Evolutionary conservation across 2,888 invertebrate genomes (phyloP).

Genomic region (Andrena bicolor): DNA sequence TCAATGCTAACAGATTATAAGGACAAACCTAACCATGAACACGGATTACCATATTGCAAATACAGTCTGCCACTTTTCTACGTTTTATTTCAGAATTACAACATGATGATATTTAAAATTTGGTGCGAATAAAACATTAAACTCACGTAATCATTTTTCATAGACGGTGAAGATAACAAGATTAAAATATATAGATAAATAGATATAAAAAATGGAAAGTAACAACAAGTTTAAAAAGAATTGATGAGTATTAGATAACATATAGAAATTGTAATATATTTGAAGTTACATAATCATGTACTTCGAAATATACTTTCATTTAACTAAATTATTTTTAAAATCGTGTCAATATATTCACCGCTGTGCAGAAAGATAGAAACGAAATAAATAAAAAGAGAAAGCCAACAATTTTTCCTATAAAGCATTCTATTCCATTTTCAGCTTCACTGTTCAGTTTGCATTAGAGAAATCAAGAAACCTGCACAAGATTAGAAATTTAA

Average conservation of each 20-base stretch:
- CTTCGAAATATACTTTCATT: too few species aligned
- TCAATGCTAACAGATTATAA: constrained; percentile 44
- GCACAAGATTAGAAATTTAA: background rate
- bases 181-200: too few species aligned
- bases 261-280: too few species aligned
- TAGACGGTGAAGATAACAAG: too few species aligned
- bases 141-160: background rate
- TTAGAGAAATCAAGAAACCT: background rate
- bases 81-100: background rate
- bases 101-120: background rate
- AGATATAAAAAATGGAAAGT: too few species aligned
- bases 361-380: background rate
- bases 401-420: background rate
- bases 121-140: background rate
- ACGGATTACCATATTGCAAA: constrained; percentile 4
- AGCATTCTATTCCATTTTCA: too few species aligned
- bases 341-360: too few species aligned
- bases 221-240: too few species aligned
- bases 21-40: constrained; percentile 19
- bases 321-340: too few species aligned
- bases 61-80: background rate
- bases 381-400: background rate
- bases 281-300: too few species aligned
- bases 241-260: too few species aligned
- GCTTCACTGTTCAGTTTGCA: background rate